phyloP scores from a whole-genome alignment of 2,113 vertebrate species.

The Pao palembangensis region DNA sequence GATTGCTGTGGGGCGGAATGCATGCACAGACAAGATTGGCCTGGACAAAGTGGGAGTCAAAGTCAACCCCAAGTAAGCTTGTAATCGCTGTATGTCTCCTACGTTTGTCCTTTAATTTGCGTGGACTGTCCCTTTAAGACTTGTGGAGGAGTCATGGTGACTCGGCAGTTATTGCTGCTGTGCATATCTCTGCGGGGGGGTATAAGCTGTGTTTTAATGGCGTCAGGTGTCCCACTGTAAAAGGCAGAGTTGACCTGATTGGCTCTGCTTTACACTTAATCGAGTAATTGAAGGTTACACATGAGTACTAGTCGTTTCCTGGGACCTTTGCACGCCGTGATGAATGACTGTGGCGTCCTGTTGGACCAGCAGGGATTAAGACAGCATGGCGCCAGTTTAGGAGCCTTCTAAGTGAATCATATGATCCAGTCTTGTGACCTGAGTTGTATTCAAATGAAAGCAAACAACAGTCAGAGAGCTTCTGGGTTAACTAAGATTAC shows the following conservation, averaged over 20 bases:
- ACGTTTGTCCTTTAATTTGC: no score
- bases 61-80: conserved; percentile 86
- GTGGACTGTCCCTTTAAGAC: conserved; percentile 51
- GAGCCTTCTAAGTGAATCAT: conserved; percentile 43
- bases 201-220: background rate
- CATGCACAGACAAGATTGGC: conserved; percentile 89
- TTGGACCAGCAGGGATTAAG: conserved; percentile 34
- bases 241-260: no score
- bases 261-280: background rate
- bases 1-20: conserved; percentile 88
- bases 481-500: background rate
- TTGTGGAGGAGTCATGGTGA: conserved; percentile 60
- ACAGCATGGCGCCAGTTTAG: conserved; percentile 26
- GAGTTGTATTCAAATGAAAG: conserved; percentile 13
- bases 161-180: conserved; percentile 62
- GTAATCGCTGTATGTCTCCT: background rate
- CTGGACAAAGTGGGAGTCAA: conserved; percentile 85
- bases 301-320: background rate
- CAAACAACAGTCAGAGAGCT: background rate
- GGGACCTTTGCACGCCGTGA: conserved; percentile 1
- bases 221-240: no score
- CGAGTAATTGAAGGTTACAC: background rate
- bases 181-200: background rate
- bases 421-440: conserved; percentile 53
- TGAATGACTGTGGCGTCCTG: conserved; percentile 6